Evolutionary conservation across 2,113 vertebrate species (phyloP), one percentile per base, ranked within the genome.

Genomic region (Rafetus swinhoei): DNA sequence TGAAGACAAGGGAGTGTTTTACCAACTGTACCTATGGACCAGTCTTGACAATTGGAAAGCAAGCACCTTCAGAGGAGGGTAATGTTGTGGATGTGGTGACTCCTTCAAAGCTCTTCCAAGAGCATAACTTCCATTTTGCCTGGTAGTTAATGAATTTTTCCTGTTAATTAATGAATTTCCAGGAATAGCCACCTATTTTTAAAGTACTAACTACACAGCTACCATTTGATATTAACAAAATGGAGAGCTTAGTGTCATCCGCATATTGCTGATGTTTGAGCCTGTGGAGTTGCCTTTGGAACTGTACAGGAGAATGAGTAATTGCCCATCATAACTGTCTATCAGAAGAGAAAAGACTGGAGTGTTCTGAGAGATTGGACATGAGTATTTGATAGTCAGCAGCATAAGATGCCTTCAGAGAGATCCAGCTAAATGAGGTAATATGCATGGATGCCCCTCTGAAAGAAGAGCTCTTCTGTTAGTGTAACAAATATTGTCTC

Each of bases 351-450:
- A 65, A 84, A 72, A 4, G 22, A 54, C 2, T 89, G 59, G 29
- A 81, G 50, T 69, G 13, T 62, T 10, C 2, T 24, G 25, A 57
- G 27, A 0, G 0, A 85, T 77, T 19, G 35, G 7, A 72, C 35
- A 82, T 39, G 25, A 32, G 35, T 50, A 18, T 62, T 45, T 4
- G 11, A 14, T 32, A 21, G 19, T 88, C 69, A 81, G 18, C 14
- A 25, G 7, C 6, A 13, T 52, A 60, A 54, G 86, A 56, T 3
- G 0, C n/a, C 79, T 54, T 0, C 45, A 2, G 18, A 79, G 11
- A n/a, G 15, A 84, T 76, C 10, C 90, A 87, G 56, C 86, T 79
- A 60, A 59, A 15, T 8, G 45, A 32, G 39, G 27, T n/a, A 92
- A 6, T 2, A n/a, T 69, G 32, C 15, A n/a, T n/a, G 29, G 7